Evolutionary conservation across 2,797 vertebrate genomes (phyloP), one percentile per base, ranked within the genome.

Genomic region (Macropus fuliginosus): DNA sequence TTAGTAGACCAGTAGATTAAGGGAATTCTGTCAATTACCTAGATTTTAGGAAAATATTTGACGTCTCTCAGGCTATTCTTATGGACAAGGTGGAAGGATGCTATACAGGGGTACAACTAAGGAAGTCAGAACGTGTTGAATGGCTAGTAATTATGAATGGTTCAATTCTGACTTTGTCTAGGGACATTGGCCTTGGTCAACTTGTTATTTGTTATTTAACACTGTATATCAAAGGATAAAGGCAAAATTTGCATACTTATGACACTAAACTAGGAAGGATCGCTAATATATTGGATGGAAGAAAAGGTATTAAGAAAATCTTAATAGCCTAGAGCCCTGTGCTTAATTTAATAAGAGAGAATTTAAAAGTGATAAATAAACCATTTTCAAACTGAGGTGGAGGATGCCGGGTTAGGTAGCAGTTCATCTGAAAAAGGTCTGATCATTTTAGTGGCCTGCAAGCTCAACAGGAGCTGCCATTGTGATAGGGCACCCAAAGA

Each of bases 401-500:
- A 16, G n/a, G 13, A 81, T 74, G 34, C 13, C 54, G 52, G 21
- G 66, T 92, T 81, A 91, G 54, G 40, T 93, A 93, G 28, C 46
- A 34, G 18, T 54, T 54, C 54, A 21, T 56, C 10, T 40, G 90
- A 66, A 28, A 91, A 93, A 62, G 46, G 12, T 50, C 31, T 94
- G 90, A 55, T 5, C 34, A 92, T 46, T 50, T 46, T 46, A 87
- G 21, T 27, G 40, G 9, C 24, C 74, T 81, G 18, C 2, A 93
- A 74, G 56, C 52, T 59, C 52, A 91, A 94, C 55, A 5, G 28
- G 40, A 46, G 66, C 28, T 91, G 29, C 28, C 62, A 59, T 54
- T 89, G 92, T 93, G 55, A 92, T 66, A 57, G n/a, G 29, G 50
- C 29, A 91, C 40, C 59, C 34, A 91, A 92, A n/a, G 91, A 27